Evolutionary conservation across 2,888 invertebrate species (phyloP).

Genomic region (Heteromyza rotundicornis): DNA sequence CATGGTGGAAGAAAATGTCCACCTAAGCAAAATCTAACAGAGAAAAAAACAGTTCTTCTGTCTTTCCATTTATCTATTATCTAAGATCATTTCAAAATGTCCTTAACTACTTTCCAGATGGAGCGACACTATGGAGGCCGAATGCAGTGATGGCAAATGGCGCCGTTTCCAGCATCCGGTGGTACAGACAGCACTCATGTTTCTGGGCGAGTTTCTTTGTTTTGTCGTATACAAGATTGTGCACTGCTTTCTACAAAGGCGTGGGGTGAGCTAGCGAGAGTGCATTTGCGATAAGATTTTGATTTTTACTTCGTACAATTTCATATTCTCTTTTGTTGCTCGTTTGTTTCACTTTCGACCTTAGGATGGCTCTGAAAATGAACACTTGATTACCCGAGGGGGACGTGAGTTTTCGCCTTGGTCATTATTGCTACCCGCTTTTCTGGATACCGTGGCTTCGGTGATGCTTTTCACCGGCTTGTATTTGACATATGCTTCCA

Average conservation of each 20-base stretch:
- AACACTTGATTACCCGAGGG: slow-evolving; percentile 71
- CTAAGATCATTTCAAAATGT: neutral
- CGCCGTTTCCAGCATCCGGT: slow-evolving; percentile 87
- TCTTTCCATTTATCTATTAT: neutral
- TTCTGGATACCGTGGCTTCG: slow-evolving; percentile 88
- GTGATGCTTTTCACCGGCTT: slow-evolving; percentile 91
- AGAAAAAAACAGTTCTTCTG: no score
- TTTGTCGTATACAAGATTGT: slow-evolving; percentile 78
- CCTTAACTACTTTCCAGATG: slow-evolving; percentile 67
- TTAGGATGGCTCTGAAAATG: slow-evolving; percentile 65
- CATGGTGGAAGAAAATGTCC: no score
- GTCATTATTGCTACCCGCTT: slow-evolving; percentile 82
- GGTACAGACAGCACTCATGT: slow-evolving; percentile 90
- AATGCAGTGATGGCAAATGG: slow-evolving; percentile 70
- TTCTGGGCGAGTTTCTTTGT: slow-evolving; percentile 89
- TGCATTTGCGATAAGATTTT: neutral
- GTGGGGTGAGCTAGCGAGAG: slow-evolving; percentile 64
- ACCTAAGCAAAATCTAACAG: no score
- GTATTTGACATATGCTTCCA: slow-evolving; percentile 89
- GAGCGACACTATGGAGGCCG: slow-evolving; percentile 76
- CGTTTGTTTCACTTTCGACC: no score
- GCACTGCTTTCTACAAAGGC: slow-evolving; percentile 65
- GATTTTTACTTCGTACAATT: neutral
- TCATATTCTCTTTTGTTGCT: no score
- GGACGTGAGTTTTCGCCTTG: slow-evolving; percentile 79